These are phyloP conservation scores for Anticlea derivata DNA, from an alignment of 2,888 invertebrate genomes.

Conservation along the genomic window DNA sequence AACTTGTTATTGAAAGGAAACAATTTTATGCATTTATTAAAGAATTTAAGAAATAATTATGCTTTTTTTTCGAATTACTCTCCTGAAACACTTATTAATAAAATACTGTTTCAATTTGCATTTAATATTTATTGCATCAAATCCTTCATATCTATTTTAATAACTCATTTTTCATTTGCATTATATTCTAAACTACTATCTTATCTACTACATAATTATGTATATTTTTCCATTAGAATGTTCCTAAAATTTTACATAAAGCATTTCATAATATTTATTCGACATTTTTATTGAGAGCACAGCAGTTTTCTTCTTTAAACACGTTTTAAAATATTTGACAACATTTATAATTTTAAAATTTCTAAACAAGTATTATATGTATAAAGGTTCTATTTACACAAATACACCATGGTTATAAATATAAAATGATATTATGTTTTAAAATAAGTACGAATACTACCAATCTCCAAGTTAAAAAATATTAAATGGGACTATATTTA, in stretches of 20 bases:
- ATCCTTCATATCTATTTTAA: background rate
- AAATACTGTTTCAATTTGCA: slow-evolving; percentile 11
- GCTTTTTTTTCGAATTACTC: no score
- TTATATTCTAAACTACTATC: background rate
- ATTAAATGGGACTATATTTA: background rate
- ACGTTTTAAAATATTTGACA: background rate
- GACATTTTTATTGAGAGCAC: slow-evolving; percentile 69
- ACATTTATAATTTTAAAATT: background rate
- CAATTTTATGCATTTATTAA: slow-evolving; percentile 72
- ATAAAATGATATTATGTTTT: no score
- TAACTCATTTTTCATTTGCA: background rate
- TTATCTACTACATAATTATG: background rate
- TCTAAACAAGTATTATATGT: background rate
- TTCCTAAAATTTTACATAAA: background rate
- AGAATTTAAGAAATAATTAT: slow-evolving; percentile 48
- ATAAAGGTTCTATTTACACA: no score
- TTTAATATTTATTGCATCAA: slow-evolving; percentile 15
- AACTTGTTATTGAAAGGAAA: slow-evolving; percentile 52
- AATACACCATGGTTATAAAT: no score
- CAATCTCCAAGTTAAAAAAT: no score
- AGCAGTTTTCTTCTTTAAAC: slow-evolving; percentile 59
- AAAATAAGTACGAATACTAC: no score
- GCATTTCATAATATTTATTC: slow-evolving; percentile 30
- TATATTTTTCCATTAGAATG: no score
- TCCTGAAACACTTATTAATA: slow-evolving; percentile 2